phyloP scores from a whole-genome alignment of 2,888 invertebrate genomes.

The Acleris sparsana region DNA sequence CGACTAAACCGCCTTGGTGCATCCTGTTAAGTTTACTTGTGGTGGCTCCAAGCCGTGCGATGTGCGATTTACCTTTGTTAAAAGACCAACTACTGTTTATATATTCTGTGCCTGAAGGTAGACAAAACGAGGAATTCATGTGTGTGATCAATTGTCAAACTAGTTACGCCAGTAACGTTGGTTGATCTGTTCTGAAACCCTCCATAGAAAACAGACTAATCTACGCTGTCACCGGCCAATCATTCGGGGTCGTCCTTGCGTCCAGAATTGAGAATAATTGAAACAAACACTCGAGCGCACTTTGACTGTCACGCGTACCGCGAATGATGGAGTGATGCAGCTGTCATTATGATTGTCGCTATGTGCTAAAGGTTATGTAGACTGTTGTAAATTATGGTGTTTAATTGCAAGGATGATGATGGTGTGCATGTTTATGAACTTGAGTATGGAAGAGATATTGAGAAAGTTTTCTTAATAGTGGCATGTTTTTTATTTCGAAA shows the following conservation, averaged over 20 bases:
- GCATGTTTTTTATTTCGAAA: too few relatives aligned
- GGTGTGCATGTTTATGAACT: neutral
- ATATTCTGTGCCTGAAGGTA: too few relatives aligned
- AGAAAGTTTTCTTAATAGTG: too few relatives aligned
- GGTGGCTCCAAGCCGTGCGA: too few relatives aligned
- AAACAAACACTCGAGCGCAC: conserved; percentile 67
- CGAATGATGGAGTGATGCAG: conserved; percentile 59
- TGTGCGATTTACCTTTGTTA: too few relatives aligned
- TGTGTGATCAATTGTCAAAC: too few relatives aligned
- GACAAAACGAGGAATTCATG: too few relatives aligned
- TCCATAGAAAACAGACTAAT: conserved; percentile 26
- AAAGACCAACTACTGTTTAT: too few relatives aligned
- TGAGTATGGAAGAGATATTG: too few relatives aligned
- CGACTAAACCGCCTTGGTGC: too few relatives aligned
- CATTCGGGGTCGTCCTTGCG: conserved; percentile 33
- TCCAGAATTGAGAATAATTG: conserved; percentile 67
- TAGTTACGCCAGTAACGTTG: too few relatives aligned
- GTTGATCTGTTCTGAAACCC: neutral
- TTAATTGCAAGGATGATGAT: neutral
- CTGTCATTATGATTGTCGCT: conserved; percentile 47
- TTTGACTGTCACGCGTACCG: conserved; percentile 65
- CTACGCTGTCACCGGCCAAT: conserved; percentile 25
- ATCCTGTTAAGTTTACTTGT: too few relatives aligned
- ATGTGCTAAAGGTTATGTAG: conserved; percentile 41
- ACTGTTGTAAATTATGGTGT: neutral